These are phyloP conservation scores for Selene dorsalis DNA, from an alignment of 2,797 vertebrate genomes.

Conservation along the genomic window DNA sequence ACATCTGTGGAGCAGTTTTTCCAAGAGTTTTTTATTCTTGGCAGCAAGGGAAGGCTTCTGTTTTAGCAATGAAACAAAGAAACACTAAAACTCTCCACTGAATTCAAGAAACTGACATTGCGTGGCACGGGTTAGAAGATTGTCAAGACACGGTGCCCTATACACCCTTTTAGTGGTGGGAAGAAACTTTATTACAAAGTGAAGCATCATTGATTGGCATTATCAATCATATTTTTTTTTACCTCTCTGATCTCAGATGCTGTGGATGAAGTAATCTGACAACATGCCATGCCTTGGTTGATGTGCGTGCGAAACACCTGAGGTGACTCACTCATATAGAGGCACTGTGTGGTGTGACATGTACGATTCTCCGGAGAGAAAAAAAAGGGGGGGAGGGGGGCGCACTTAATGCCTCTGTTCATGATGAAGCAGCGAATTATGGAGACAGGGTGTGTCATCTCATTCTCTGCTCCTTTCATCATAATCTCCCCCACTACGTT, in stretches of 20 bases:
- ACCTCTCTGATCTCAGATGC: constrained; percentile 58
- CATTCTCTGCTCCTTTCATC: constrained; percentile 83
- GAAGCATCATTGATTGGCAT: constrained; percentile 50
- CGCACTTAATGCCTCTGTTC: constrained; percentile 79
- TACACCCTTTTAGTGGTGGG: constrained; percentile 2
- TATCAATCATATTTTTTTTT: constrained; percentile 54
- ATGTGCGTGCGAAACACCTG: constrained; percentile 79
- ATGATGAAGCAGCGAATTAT: constrained; percentile 81
- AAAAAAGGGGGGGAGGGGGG: constrained; percentile 51
- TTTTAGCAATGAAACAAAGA: constrained; percentile 32
- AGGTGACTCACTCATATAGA: constrained; percentile 77
- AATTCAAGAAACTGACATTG: constrained; percentile 48
- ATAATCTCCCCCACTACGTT: constrained; percentile 76
- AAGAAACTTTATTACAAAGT: constrained; percentile 29
- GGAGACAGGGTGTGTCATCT: constrained; percentile 85
- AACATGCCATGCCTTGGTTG: constrained; percentile 54
- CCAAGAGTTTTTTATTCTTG: constrained; percentile 23
- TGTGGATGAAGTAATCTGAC: constrained; percentile 72
- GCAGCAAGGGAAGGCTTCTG: constrained; percentile 15
- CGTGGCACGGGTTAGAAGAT: constrained; percentile 18
- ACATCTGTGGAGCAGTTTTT: constrained; percentile 18
- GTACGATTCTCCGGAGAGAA: constrained; percentile 72
- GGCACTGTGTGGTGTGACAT: constrained; percentile 73
- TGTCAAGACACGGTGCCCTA: neutral
- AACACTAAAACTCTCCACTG: constrained; percentile 25